Percentiles rank a stretch among this genome's conserved stretches.
These are phyloP conservation scores for Epicauta chinensis DNA, from an alignment of 1,140 invertebrate genomes.

Conservation along the genomic window DNA sequence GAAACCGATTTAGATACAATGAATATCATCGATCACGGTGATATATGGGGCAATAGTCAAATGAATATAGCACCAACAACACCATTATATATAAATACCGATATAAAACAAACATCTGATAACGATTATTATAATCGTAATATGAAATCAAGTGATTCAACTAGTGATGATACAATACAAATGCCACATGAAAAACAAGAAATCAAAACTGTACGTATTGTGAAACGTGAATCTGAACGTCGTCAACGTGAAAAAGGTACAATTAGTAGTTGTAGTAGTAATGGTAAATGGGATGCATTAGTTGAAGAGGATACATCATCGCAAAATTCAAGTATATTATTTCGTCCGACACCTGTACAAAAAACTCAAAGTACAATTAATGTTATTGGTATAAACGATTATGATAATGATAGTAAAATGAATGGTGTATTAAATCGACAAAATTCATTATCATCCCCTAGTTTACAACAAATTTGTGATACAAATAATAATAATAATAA, in stretches of 20 bases:
- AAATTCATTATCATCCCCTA: slow-evolving; percentile 28
- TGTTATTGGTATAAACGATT: slow-evolving; percentile 13
- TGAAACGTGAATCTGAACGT: slow-evolving; percentile 84
- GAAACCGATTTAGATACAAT: slow-evolving; percentile 85
- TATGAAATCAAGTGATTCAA: slow-evolving; percentile 31
- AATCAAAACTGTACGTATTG: slow-evolving; percentile 88
- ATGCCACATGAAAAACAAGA: slow-evolving; percentile 67
- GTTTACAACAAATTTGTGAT: slow-evolving; percentile 24
- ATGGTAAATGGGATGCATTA: slow-evolving; percentile 36
- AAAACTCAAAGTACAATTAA: slow-evolving; percentile 28
- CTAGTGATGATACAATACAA: slow-evolving; percentile 33
- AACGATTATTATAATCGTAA: slow-evolving; percentile 27
- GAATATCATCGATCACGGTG: slow-evolving; percentile 56
- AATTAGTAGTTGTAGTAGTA: background rate
- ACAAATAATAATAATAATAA: background rate
- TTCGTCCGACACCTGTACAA: slow-evolving; percentile 27
- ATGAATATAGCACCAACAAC: slow-evolving; percentile 22
- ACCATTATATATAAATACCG: slow-evolving; percentile 35
- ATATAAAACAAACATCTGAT: slow-evolving; percentile 24
- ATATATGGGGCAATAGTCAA: slow-evolving; percentile 27
- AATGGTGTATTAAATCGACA: slow-evolving; percentile 19
- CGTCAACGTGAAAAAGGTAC: slow-evolving; percentile 56
- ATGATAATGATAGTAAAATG: slow-evolving; percentile 13
- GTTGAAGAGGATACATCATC: slow-evolving; percentile 36
- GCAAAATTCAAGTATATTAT: slow-evolving; percentile 30